These are phyloP conservation scores for Danaus melanippus DNA, from an alignment of 1,140 invertebrate genomes.

Conservation along the genomic window DNA sequence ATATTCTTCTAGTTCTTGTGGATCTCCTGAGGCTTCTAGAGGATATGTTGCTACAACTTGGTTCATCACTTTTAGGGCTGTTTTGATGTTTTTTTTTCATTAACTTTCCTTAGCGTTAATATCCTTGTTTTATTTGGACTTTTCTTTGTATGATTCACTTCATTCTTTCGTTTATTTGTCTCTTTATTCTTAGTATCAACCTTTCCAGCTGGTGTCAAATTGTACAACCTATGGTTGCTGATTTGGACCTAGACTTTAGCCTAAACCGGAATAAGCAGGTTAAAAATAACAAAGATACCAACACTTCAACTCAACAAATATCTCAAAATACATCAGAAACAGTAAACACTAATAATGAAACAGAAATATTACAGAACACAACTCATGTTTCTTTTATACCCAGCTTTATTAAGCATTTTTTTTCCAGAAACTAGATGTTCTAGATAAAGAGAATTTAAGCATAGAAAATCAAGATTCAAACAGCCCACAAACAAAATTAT, in stretches of 20 bases:
- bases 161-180: not conserved
- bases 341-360: conserved; percentile 15
- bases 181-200: conserved; percentile 7
- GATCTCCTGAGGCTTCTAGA: conserved; percentile 6
- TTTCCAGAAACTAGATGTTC: conserved; percentile 53
- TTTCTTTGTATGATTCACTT: conserved; percentile 1
- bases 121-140: conserved; percentile 5
- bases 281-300: conserved; percentile 8
- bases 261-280: conserved; percentile 7
- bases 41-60: conserved; percentile 15
- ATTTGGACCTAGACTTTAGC: conserved; percentile 9
- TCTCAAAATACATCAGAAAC: conserved; percentile 16
- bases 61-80: conserved; percentile 4
- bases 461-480: conserved; percentile 27
- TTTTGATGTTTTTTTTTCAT: conserved; percentile 3
- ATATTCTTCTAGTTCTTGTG: conserved; percentile 10
- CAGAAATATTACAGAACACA: conserved; percentile 20
- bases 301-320: conserved; percentile 6
- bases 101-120: conserved; percentile 6
- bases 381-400: conserved; percentile 49
- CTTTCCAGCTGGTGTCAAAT: not conserved
- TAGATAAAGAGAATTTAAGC: conserved; percentile 41
- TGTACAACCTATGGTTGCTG: conserved; percentile 18
- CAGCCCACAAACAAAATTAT: conserved; percentile 41
- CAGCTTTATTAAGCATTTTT: conserved; percentile 60